These are phyloP conservation scores for Coreius guichenoti DNA, from an alignment of 2,797 vertebrate species.

Conservation along the genomic window DNA sequence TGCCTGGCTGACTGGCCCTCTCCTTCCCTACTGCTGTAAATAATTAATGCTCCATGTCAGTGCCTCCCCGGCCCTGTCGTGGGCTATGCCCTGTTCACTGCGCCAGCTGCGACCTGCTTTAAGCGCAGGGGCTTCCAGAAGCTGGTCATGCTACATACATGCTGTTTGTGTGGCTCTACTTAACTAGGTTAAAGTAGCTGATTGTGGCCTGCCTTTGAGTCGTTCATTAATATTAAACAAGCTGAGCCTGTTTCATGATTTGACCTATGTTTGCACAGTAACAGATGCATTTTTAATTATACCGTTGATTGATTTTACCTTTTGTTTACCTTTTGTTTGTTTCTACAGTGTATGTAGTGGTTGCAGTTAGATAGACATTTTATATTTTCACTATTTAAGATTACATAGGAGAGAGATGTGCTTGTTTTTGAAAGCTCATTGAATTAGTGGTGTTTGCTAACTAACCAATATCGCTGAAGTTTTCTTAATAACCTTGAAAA, in stretches of 20 bases:
- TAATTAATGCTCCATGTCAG: slow-evolving; percentile 58
- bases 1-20: slow-evolving; percentile 33
- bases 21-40: slow-evolving; percentile 42
- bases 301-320: background rate
- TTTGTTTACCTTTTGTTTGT: background rate
- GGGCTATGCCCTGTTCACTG: slow-evolving; percentile 32
- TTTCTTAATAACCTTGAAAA: background rate
- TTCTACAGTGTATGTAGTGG: no score
- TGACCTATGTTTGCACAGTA: background rate
- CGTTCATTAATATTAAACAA: slow-evolving; percentile 27
- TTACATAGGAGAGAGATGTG: background rate
- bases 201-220: slow-evolving; percentile 9
- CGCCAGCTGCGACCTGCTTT: slow-evolving; percentile 42
- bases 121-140: slow-evolving; percentile 41
- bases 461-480: background rate
- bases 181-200: slow-evolving; percentile 20
- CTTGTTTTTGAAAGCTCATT: background rate
- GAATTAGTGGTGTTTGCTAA: background rate
- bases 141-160: slow-evolving; percentile 17
- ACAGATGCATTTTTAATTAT: background rate
- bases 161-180: slow-evolving; percentile 26
- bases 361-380: background rate
- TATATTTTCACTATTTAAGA: background rate
- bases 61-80: slow-evolving; percentile 40
- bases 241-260: slow-evolving; percentile 10